Percentiles rank a stretch among this genome's conserved stretches.
Evolutionary conservation across 2,888 invertebrate species (phyloP).

Genomic region (Emmelina monodactyla): DNA sequence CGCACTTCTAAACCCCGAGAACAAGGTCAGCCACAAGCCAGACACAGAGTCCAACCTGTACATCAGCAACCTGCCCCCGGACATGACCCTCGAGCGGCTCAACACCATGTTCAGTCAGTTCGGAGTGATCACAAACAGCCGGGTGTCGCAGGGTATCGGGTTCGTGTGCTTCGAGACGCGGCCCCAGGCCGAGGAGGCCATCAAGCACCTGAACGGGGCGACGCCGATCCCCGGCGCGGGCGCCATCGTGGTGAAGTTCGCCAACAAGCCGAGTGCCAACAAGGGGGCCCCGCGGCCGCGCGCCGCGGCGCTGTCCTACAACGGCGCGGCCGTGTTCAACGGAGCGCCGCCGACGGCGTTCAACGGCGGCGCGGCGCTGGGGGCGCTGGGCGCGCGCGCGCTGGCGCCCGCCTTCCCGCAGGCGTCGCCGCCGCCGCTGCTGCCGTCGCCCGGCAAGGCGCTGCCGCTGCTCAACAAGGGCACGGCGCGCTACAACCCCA

Average conservation of each 20-base stretch:
- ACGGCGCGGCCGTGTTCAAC: constrained; percentile 44
- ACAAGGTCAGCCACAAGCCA: constrained; percentile 58
- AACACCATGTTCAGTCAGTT: constrained; percentile 50
- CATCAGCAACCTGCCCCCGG: constrained; percentile 61
- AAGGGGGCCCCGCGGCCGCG: constrained; percentile 45
- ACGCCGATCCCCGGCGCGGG: constrained; percentile 51
- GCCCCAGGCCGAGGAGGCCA: constrained; percentile 56
- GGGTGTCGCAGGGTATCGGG: constrained; percentile 60
- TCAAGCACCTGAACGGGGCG: constrained; percentile 50
- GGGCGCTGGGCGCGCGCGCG: constrained; percentile 46
- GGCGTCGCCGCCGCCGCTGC: constrained; percentile 53
- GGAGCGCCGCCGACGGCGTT: constrained; percentile 40
- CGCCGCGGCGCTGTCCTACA: constrained; percentile 43
- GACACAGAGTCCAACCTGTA: constrained; percentile 61
- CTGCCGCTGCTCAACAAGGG: constrained; percentile 61
- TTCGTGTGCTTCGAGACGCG: constrained; percentile 59
- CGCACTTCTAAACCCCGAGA: constrained; percentile 59
- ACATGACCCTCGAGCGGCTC: constrained; percentile 58
- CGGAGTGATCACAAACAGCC: constrained; percentile 56
- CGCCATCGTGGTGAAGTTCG: constrained; percentile 57
- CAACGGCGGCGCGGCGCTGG: constrained; percentile 46
- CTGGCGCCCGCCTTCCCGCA: constrained; percentile 51
- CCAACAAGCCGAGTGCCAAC: constrained; percentile 55
- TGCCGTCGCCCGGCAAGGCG: constrained; percentile 59
- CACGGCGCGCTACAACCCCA: constrained; percentile 58